Evolutionary conservation across 2,113 vertebrate genomes (phyloP).

Genomic region (Diphyllodes magnificus): DNA sequence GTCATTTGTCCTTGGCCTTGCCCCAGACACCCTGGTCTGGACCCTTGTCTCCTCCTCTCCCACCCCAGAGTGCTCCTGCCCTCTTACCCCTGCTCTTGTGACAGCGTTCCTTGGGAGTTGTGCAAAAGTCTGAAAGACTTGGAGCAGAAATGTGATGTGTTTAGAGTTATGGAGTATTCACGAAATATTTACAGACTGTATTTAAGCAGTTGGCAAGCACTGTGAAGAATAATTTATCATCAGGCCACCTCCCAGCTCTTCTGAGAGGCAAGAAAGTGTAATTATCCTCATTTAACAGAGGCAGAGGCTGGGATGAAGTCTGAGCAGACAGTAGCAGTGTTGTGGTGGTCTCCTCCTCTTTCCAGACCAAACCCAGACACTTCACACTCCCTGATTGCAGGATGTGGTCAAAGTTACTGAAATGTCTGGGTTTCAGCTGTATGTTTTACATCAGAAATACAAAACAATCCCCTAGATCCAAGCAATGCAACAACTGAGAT

Average conservation of each 20-base stretch:
- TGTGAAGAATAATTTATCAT: neutral
- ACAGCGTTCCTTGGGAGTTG: neutral
- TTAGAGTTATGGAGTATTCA: neutral
- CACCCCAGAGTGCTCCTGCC: neutral
- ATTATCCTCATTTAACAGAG: neutral
- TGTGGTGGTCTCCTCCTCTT: neutral
- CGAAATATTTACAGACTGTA: neutral
- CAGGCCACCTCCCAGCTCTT: neutral
- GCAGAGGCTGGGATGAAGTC: neutral
- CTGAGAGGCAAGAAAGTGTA: neutral
- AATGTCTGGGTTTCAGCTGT: neutral
- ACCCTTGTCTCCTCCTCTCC: neutral
- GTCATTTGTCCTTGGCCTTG: neutral
- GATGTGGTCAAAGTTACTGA: neutral
- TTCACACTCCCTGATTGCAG: neutral
- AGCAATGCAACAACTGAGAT: neutral
- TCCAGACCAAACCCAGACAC: neutral
- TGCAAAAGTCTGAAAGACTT: neutral
- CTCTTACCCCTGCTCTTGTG: neutral
- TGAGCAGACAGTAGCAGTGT: neutral
- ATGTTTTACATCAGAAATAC: neutral
- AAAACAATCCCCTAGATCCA: neutral
- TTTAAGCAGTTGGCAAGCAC: neutral
- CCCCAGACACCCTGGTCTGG: neutral
- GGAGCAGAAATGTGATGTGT: neutral